Evolutionary conservation across 2,888 invertebrate genomes (phyloP).

Genomic region (Cataglyphis cursor): DNA sequence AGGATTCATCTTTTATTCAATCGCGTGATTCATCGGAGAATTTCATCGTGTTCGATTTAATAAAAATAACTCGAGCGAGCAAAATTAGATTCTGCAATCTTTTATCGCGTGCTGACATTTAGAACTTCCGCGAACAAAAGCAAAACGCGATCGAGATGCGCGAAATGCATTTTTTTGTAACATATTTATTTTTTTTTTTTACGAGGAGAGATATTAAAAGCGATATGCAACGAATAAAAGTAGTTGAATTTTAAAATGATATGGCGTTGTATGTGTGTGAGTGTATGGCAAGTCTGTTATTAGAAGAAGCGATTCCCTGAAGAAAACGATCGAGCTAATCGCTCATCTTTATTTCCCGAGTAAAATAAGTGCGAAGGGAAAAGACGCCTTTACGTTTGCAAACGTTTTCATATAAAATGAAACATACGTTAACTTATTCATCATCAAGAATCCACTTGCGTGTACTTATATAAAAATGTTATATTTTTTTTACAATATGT

Average conservation of each 20-base stretch:
- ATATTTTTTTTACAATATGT: background rate
- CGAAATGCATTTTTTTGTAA: constrained; percentile 1
- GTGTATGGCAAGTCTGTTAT: constrained; percentile 17
- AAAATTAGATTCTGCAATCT: constrained; percentile 59
- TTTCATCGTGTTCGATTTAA: constrained; percentile 78
- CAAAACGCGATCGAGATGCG: constrained; percentile 1
- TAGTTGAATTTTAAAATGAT: background rate
- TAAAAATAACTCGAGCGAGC: constrained; percentile 79
- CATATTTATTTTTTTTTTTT: background rate
- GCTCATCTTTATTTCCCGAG: constrained; percentile 37
- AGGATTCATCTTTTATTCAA: constrained; percentile 86
- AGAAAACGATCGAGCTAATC: constrained; percentile 18
- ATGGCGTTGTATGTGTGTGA: too few relatives aligned
- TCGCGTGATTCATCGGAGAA: constrained; percentile 80
- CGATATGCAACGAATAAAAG: constrained; percentile 9
- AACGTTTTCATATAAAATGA: background rate
- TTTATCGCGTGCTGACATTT: constrained; percentile 46
- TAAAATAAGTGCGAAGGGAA: background rate
- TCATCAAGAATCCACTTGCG: background rate
- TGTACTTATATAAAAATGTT: background rate
- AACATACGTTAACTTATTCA: constrained; percentile 22
- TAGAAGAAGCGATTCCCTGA: constrained; percentile 26
- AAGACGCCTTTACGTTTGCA: background rate
- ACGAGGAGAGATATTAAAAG: background rate
- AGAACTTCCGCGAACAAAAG: constrained; percentile 25